These are phyloP conservation scores for Lasius platythorax DNA, from an alignment of 2,888 invertebrate species.

Conservation along the genomic window DNA sequence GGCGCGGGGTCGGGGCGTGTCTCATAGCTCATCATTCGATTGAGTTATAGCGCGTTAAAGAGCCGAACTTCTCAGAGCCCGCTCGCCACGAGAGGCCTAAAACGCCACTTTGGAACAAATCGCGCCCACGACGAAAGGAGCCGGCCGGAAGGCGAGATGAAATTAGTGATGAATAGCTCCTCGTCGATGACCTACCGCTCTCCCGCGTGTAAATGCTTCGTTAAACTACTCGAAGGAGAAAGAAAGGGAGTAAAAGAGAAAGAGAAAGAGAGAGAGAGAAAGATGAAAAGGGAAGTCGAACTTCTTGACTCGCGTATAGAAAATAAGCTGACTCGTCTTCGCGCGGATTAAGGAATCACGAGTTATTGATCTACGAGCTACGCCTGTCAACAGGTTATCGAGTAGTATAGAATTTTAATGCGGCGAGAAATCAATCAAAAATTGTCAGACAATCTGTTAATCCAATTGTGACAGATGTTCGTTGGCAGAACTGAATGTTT, in stretches of 20 bases:
- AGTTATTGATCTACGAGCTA: constrained; percentile 21
- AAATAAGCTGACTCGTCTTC: constrained; percentile 49
- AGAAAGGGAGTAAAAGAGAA: background rate
- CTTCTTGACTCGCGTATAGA: constrained; percentile 49
- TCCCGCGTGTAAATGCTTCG: constrained; percentile 63
- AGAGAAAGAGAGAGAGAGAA: background rate
- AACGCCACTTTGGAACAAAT: constrained; percentile 57
- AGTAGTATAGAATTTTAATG: background rate
- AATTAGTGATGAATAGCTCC: constrained; percentile 78
- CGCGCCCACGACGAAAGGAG: constrained; percentile 55
- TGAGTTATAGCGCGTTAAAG: constrained; percentile 82
- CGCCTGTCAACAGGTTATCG: constrained; percentile 20
- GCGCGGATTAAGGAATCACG: constrained; percentile 19
- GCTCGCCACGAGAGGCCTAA: constrained; percentile 29
- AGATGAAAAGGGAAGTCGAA: constrained; percentile 47
- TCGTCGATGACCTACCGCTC: constrained; percentile 71
- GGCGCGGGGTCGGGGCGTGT: constrained; percentile 80
- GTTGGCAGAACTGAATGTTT: background rate
- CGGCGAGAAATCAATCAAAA: background rate
- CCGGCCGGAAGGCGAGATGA: constrained; percentile 73
- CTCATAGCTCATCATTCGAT: constrained; percentile 82
- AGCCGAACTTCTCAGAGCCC: constrained; percentile 62
- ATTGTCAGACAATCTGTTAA: background rate
- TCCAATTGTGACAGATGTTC: background rate
- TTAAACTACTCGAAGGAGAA: constrained; percentile 41